phyloP scores from a whole-genome alignment of 2,797 vertebrate genomes.

The Fundulus diaphanus region DNA sequence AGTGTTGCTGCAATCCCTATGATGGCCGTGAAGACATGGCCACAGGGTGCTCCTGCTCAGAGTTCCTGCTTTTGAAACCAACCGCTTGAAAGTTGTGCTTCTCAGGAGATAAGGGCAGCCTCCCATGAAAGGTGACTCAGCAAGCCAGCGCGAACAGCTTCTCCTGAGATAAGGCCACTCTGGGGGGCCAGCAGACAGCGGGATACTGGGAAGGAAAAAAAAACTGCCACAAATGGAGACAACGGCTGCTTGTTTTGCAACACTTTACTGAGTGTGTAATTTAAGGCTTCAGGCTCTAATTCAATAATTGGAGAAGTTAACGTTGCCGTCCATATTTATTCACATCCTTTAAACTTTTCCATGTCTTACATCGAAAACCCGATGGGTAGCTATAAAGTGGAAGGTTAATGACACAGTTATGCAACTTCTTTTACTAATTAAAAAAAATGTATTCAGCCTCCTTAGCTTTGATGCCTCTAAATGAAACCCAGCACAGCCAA shows the following conservation, averaged over 20 bases:
- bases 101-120: constrained; percentile 80
- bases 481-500: neutral
- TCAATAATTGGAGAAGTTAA: constrained; percentile 5
- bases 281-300: neutral
- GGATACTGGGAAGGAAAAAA: constrained; percentile 68
- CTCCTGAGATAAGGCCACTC: constrained; percentile 77
- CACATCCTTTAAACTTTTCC: neutral
- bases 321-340: neutral
- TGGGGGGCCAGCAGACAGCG: constrained; percentile 55
- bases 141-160: constrained; percentile 69
- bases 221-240: constrained; percentile 29
- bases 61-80: constrained; percentile 80
- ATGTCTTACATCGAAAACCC: neutral
- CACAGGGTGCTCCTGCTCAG: constrained; percentile 61
- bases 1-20: constrained; percentile 70
- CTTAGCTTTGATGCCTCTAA: too few relatives aligned
- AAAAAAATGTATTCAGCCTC: too few relatives aligned
- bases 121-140: constrained; percentile 84
- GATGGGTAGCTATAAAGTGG: neutral
- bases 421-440: too few relatives aligned
- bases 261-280: neutral
- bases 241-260: neutral
- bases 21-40: constrained; percentile 60
- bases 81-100: constrained; percentile 81
- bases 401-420: too few relatives aligned